phyloP scores from a whole-genome alignment of 2,113 vertebrate genomes.

The Herpetotheres cachinnans region DNA sequence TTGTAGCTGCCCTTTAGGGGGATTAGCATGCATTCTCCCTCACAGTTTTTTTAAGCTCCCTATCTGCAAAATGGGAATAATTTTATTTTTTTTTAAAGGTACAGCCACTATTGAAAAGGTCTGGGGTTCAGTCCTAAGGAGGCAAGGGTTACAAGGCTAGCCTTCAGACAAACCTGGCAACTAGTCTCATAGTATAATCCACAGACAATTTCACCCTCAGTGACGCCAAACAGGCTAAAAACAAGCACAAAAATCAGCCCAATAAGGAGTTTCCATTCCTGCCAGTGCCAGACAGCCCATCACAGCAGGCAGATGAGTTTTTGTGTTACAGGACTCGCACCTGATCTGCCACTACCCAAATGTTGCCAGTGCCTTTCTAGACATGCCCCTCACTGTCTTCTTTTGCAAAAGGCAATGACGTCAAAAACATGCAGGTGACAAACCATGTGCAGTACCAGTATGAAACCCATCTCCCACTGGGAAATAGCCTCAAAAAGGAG shows the following conservation, averaged over 20 bases:
- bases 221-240: neutral
- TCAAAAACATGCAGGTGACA: neutral
- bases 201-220: neutral
- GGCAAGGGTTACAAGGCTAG: neutral
- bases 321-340: neutral
- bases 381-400: accelerated
- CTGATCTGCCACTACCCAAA: neutral
- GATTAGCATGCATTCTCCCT: neutral
- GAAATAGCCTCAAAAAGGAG: neutral
- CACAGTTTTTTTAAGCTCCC: neutral
- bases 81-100: neutral
- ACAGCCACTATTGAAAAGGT: neutral
- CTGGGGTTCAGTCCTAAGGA: neutral
- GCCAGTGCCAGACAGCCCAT: neutral
- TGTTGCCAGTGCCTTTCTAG: accelerated
- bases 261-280: neutral
- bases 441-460: neutral
- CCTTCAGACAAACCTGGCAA: neutral
- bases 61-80: neutral
- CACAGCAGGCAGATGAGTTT: neutral
- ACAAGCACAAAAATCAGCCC: neutral
- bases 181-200: neutral
- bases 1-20: neutral
- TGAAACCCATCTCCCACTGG: neutral
- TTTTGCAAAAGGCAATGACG: neutral